These are phyloP conservation scores for Siniperca chuatsi DNA, from an alignment of 2,113 vertebrate species.

Conservation along the genomic window DNA sequence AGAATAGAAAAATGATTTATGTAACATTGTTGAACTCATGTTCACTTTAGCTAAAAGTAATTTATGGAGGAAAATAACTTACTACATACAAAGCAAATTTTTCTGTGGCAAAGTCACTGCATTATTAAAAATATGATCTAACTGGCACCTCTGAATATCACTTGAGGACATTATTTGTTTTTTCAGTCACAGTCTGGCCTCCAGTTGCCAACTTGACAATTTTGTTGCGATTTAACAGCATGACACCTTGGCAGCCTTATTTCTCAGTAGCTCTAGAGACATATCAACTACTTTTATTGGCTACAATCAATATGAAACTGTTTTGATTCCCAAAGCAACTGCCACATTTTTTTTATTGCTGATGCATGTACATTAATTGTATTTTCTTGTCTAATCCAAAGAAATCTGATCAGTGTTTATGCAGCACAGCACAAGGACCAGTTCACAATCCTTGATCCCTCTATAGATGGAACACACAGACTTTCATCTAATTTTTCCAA, in stretches of 20 bases:
- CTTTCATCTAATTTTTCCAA: background rate
- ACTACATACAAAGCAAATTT: background rate
- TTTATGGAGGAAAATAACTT: background rate
- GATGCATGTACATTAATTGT: background rate
- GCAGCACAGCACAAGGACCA: background rate
- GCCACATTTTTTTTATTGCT: background rate
- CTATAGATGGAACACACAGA: background rate
- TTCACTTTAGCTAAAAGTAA: background rate
- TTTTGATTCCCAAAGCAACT: background rate
- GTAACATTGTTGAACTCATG: background rate
- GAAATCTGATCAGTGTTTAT: background rate
- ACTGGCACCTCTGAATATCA: background rate
- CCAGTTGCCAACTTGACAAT: background rate
- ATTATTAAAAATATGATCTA: background rate
- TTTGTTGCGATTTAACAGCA: slow-evolving; percentile 11
- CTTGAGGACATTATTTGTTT: background rate
- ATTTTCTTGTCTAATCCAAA: background rate
- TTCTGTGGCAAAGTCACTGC: background rate
- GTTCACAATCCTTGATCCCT: background rate
- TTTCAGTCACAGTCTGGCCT: background rate
- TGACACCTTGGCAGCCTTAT: background rate
- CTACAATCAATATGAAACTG: background rate
- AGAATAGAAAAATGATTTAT: background rate
- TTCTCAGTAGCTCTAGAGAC: background rate
- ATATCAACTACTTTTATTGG: background rate